phyloP scores from a whole-genome alignment of 2,888 invertebrate species.

The Patella depressa region DNA sequence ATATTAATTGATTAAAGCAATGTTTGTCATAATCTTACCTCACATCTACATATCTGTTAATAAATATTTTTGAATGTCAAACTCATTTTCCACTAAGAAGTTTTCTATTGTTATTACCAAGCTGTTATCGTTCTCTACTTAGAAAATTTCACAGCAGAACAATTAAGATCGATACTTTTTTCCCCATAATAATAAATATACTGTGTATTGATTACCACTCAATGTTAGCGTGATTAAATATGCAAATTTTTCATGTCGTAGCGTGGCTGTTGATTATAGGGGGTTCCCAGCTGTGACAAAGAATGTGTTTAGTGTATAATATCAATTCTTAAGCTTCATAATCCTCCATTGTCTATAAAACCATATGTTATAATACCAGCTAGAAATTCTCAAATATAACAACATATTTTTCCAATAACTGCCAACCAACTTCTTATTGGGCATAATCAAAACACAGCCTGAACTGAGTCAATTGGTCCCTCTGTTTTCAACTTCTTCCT shows the following conservation, averaged over 20 bases:
- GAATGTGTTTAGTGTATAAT: constrained; percentile 10
- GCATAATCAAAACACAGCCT: constrained; percentile 21
- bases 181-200: constrained; percentile 10
- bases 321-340: constrained; percentile 11
- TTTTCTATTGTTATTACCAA: constrained; percentile 6
- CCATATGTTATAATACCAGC: constrained; percentile 10
- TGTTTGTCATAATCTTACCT: constrained; percentile 2
- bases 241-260: constrained; percentile 8
- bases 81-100: constrained; percentile 1
- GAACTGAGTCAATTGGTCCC: constrained; percentile 17
- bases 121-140: constrained; percentile 8
- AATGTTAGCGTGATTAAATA: constrained; percentile 10
- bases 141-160: constrained; percentile 9
- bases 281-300: constrained; percentile 8
- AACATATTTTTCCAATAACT: constrained; percentile 26
- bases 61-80: background rate
- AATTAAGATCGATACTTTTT: constrained; percentile 11
- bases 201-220: constrained; percentile 6
- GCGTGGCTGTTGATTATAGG: constrained; percentile 2
- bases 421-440: constrained; percentile 21
- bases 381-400: constrained; percentile 16
- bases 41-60: background rate
- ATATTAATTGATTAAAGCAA: no score
- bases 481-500: constrained; percentile 3
- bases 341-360: constrained; percentile 1